Evolutionary conservation across 2,113 vertebrate species (phyloP), one percentile per base, ranked within the genome.

Genomic region (Sakesphorus luctuosus): DNA sequence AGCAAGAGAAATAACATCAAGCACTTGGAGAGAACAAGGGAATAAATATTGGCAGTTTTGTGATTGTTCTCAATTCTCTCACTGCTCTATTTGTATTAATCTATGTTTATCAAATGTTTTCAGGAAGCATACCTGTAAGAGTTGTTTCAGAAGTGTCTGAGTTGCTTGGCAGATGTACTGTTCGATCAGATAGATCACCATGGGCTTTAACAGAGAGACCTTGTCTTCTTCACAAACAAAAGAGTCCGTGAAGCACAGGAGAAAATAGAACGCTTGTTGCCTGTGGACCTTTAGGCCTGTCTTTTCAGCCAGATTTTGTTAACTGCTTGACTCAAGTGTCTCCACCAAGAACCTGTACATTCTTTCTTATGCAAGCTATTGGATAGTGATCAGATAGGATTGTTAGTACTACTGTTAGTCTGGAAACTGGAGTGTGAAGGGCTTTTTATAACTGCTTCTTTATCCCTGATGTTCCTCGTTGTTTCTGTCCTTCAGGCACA

Each of bases 401-500:
- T 59, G 16, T 59, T 49, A 80, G 10, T 68, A 29, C 16, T 50
- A 26, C 11, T 73, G 0, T 47, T 67, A 43, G 18, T 44, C 36
- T 81, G 79, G 56, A 56, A 90, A 49, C 4, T 65, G 50, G 26
- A 53, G 16, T 3, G 8, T 68, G 56, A 67, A 28, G 33, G 20
- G 4, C 19, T 84, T 26, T 7, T 0, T 35, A 14, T 23, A 69
- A 84, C 10, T 6, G 44, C 3, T 29, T 67, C 36, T 49, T 84
- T 53, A 66, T 79, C 20, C 25, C 19, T 40, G n/a, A n/a, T 40
- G 12, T 13, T 15, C 18, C 13, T 83, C 29, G 28, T 89, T 82
- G 17, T 90, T 93, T 56, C 53, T 84, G 35, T 80, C 77, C 89
- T 97, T 84, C 95, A 99, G 99, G 99, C 86, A 99, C 99, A 5